A percentile compares a stretch with the other conserved stretches of the same genome.
phyloP scores from a whole-genome alignment of 2,797 vertebrate genomes.

The Cuculus canorus region DNA sequence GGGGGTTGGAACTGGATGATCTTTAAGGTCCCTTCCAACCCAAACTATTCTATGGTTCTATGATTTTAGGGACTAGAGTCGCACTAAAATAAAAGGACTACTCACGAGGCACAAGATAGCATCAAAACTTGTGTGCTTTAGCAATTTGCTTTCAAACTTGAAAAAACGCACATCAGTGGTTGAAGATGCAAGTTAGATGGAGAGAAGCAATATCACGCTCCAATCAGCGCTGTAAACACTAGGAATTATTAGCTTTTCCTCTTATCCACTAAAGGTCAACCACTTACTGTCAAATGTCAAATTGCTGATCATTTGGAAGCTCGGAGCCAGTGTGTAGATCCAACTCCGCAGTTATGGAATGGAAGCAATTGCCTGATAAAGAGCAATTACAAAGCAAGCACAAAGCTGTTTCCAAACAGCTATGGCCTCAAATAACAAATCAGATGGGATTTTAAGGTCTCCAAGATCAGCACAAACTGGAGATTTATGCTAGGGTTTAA shows the following conservation, averaged over 20 bases:
- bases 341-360: neutral
- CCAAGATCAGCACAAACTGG: slow-evolving; percentile 38
- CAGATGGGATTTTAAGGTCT: slow-evolving; percentile 57
- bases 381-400: slow-evolving; percentile 56
- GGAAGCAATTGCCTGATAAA: slow-evolving; percentile 46
- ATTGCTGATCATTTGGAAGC: slow-evolving; percentile 14
- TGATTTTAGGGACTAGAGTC: neutral
- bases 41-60: no score
- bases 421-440: slow-evolving; percentile 19
- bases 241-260: slow-evolving; percentile 38
- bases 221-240: slow-evolving; percentile 10
- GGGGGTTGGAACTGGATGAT: no score
- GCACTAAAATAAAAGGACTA: neutral
- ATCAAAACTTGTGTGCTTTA: neutral
- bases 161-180: neutral
- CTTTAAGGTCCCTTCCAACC: no score
- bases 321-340: neutral
- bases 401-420: slow-evolving; percentile 24
- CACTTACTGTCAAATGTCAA: slow-evolving; percentile 48
- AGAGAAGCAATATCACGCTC: neutral
- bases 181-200: neutral
- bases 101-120: neutral
- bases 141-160: neutral
- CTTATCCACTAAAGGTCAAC: slow-evolving; percentile 25
- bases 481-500: slow-evolving; percentile 25